Evolutionary conservation across 2,113 vertebrate genomes (phyloP).

Genomic region (Leptocoma aspasia): DNA sequence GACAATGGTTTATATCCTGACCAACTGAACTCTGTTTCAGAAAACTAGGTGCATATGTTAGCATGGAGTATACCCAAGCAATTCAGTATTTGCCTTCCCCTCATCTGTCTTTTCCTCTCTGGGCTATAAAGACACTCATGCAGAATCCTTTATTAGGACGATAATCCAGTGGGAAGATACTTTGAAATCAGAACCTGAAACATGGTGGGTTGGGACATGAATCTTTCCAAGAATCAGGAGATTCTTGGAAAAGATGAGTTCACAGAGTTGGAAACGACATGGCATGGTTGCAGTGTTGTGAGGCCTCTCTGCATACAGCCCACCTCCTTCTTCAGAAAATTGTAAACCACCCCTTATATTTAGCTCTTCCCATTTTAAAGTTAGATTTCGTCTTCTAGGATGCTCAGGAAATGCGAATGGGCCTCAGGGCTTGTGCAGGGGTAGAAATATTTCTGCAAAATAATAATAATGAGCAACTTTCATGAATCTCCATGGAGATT

Average conservation of each 20-base stretch:
- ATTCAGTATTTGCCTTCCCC: background rate
- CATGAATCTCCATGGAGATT: slow-evolving; percentile 8
- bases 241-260: background rate
- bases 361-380: background rate
- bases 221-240: no score
- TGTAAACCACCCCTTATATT: rapidly evolving
- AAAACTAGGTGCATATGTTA: background rate
- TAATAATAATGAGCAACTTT: background rate
- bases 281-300: rapidly evolving
- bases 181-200: background rate
- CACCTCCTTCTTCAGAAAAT: background rate
- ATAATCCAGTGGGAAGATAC: background rate
- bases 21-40: background rate
- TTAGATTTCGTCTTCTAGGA: background rate
- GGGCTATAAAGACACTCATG: background rate
- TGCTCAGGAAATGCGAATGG: background rate
- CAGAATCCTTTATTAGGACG: background rate
- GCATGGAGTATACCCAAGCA: background rate
- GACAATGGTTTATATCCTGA: background rate
- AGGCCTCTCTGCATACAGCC: background rate
- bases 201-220: background rate
- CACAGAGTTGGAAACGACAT: background rate
- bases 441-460: background rate
- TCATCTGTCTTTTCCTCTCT: background rate
- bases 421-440: background rate